phyloP scores from a whole-genome alignment of 2,797 vertebrate species.

The Serranus cabrilla region DNA sequence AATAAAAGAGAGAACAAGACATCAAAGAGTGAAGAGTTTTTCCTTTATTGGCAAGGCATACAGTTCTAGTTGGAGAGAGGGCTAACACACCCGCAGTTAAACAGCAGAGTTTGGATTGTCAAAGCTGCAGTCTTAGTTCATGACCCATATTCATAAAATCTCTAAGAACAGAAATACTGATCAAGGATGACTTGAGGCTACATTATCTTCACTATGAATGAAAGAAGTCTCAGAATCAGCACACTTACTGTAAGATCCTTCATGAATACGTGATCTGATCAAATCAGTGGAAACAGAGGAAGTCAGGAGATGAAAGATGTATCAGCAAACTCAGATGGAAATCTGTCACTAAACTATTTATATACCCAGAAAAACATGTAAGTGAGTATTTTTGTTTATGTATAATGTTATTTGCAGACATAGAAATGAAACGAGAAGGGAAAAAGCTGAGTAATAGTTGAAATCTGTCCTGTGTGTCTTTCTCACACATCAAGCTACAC shows the following conservation, averaged over 20 bases:
- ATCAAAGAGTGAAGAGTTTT: constrained; percentile 68
- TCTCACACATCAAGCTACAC: constrained; percentile 54
- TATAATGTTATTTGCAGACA: constrained; percentile 58
- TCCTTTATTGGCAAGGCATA: constrained; percentile 84
- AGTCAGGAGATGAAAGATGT: constrained; percentile 45
- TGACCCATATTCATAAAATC: constrained; percentile 55
- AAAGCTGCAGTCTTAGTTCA: constrained; percentile 72
- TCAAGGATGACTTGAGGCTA: constrained; percentile 52
- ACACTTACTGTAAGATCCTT: constrained; percentile 47
- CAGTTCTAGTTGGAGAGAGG: constrained; percentile 78
- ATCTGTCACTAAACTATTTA: constrained; percentile 60
- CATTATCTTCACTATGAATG: constrained; percentile 45
- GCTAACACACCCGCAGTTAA: constrained; percentile 76
- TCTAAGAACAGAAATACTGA: constrained; percentile 57
- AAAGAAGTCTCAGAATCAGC: constrained; percentile 48
- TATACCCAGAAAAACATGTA: constrained; percentile 61
- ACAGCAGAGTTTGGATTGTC: constrained; percentile 83
- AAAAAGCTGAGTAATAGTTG: constrained; percentile 55
- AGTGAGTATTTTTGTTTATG: constrained; percentile 47
- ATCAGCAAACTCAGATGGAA: constrained; percentile 55
- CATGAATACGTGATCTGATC: constrained; percentile 41
- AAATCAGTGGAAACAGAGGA: constrained; percentile 59
- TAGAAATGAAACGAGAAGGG: constrained; percentile 40
- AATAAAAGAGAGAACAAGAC: constrained; percentile 41
- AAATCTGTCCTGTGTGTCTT: constrained; percentile 63